Conservation (phyloP, 2,797 vertebrate genomes). For the Enteromius thamalakanensis region DNA sequence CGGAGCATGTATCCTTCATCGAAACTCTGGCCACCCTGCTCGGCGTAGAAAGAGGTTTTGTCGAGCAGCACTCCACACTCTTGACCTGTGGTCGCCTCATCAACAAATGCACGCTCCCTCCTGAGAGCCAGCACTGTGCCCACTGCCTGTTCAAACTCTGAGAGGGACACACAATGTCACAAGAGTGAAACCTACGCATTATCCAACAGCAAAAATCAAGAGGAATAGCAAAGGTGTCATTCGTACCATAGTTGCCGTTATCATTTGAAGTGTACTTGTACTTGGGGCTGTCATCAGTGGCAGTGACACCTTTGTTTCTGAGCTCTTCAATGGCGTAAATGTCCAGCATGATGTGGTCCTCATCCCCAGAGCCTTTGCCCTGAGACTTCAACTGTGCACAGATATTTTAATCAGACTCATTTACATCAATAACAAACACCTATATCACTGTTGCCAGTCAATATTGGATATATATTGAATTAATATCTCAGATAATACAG, state of each 20-base stretch:
- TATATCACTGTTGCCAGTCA: background rate
- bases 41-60: slow-evolving; percentile 93
- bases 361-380: slow-evolving; percentile 89
- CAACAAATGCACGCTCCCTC: slow-evolving; percentile 88
- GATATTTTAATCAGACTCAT: background rate
- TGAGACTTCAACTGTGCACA: slow-evolving; percentile 90
- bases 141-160: slow-evolving; percentile 78
- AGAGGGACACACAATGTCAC: background rate
- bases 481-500: background rate
- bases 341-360: slow-evolving; percentile 95
- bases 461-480: background rate
- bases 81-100: slow-evolving; percentile 89
- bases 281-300: slow-evolving; percentile 88
- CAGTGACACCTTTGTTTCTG: slow-evolving; percentile 78
- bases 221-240: background rate
- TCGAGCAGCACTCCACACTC: slow-evolving; percentile 94
- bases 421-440: background rate
- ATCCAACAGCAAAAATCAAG: background rate
- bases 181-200: background rate
- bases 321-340: slow-evolving; percentile 98
- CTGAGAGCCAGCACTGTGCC: slow-evolving; percentile 90
- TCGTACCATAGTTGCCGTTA: slow-evolving; percentile 82
- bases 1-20: slow-evolving; percentile 94
- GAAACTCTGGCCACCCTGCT: slow-evolving; percentile 96
- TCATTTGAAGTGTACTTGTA: slow-evolving; percentile 84